These are phyloP conservation scores for Arctia plantaginis DNA, from an alignment of 2,888 invertebrate genomes.

Conservation along the genomic window DNA sequence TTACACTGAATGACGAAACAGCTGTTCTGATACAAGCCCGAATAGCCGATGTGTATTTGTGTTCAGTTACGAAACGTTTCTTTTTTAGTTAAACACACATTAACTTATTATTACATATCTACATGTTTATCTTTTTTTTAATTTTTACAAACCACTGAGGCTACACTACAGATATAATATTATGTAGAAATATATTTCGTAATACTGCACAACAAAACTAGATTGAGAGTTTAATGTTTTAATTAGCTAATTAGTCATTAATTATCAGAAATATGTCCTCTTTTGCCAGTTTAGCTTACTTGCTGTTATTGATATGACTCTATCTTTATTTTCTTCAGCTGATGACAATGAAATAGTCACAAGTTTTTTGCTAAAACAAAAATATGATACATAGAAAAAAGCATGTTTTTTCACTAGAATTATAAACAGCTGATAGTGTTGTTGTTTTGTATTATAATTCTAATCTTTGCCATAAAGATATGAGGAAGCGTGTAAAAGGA, in stretches of 20 bases:
- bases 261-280: not conserved
- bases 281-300: not conserved
- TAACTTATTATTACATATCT: conserved; percentile 16
- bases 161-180: not conserved
- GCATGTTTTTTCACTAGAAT: not conserved
- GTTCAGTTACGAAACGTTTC: conserved; percentile 59
- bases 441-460: not conserved
- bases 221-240: not conserved
- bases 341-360: not conserved
- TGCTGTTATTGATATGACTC: not conserved
- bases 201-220: not conserved
- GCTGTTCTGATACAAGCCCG: conserved; percentile 74
- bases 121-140: conserved; percentile 33
- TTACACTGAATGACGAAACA: conserved; percentile 80
- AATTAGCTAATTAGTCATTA: not conserved
- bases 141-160: conserved; percentile 16
- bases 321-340: not conserved
- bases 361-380: not conserved
- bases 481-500: not conserved
- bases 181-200: not conserved
- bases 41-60: conserved; percentile 52
- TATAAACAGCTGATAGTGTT: not conserved
- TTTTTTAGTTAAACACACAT: conserved; percentile 42
- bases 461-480: not conserved
- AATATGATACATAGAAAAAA: not conserved